A percentile compares a stretch with the other conserved stretches of the same genome.
phyloP scores from a whole-genome alignment of 2,888 invertebrate genomes.

The Mythimna pallens region DNA sequence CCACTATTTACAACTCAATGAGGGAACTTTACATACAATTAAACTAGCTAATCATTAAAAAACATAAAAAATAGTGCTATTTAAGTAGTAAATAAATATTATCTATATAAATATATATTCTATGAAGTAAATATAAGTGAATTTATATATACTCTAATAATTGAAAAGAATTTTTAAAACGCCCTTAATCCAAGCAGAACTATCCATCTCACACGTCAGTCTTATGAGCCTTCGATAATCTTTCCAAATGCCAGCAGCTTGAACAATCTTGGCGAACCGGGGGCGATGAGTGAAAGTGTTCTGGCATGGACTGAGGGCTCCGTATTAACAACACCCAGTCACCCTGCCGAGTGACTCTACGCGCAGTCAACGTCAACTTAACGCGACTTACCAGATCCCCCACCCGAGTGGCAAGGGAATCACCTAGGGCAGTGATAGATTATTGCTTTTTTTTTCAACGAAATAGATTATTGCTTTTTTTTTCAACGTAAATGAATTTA shows the following conservation, averaged over 20 bases:
- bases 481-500: not conserved
- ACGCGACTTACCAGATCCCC: not conserved
- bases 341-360: constrained; percentile 11
- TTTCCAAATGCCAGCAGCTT: constrained; percentile 45
- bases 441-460: not conserved
- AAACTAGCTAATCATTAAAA: not conserved
- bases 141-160: constrained; percentile 14
- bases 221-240: constrained; percentile 39
- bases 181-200: constrained; percentile 21
- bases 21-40: constrained; percentile 13
- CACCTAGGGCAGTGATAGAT: constrained; percentile 7
- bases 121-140: constrained; percentile 7
- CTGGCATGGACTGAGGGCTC: constrained; percentile 17
- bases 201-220: constrained; percentile 8
- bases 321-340: constrained; percentile 24
- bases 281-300: not conserved
- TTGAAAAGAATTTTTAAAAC: constrained; percentile 28
- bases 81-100: constrained; percentile 26
- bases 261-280: constrained; percentile 38
- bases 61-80: constrained; percentile 13
- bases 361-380: no score
- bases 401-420: not conserved
- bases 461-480: no score
- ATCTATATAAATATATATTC: constrained; percentile 13
- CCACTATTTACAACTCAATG: constrained; percentile 16